phyloP scores from a whole-genome alignment of 2,113 vertebrate genomes.

The Aleadryas rufinucha region DNA sequence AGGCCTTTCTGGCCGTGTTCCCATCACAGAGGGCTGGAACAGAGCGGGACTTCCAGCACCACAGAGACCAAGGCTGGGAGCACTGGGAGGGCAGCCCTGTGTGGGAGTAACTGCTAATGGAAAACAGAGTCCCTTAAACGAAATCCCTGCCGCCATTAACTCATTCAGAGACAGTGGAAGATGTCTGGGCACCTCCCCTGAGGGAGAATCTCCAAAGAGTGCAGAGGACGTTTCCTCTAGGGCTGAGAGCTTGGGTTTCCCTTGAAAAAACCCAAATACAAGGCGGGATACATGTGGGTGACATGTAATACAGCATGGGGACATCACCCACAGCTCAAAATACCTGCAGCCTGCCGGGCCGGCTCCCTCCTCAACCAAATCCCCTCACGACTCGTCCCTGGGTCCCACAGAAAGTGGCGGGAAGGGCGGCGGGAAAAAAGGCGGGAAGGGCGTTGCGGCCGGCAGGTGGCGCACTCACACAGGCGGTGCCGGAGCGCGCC shows the following conservation, averaged over 20 bases:
- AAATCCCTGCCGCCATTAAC: neutral
- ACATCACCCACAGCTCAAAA: neutral
- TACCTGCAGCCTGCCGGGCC: neutral
- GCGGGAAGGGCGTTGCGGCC: neutral
- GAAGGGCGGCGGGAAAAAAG: neutral
- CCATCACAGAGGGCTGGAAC: neutral
- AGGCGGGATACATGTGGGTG: accelerated
- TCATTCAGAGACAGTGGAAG: neutral
- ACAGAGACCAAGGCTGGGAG: too few relatives aligned
- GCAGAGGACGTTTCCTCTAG: accelerated
- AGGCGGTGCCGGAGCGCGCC: neutral
- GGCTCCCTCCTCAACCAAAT: accelerated
- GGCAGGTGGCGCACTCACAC: neutral
- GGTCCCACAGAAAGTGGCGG: neutral
- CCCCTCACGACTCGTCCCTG: neutral
- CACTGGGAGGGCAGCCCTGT: neutral
- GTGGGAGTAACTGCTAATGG: too few relatives aligned
- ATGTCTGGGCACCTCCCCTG: neutral
- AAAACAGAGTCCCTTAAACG: neutral
- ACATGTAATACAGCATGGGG: accelerated
- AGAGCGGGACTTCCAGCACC: accelerated
- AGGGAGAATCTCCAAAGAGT: neutral
- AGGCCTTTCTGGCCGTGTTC: neutral
- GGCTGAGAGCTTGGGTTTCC: neutral
- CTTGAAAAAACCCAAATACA: neutral